A percentile compares a stretch with the other conserved stretches of the same genome.
Evolutionary conservation across 2,888 invertebrate genomes (phyloP).

Genomic region (Cyclophora punctaria): DNA sequence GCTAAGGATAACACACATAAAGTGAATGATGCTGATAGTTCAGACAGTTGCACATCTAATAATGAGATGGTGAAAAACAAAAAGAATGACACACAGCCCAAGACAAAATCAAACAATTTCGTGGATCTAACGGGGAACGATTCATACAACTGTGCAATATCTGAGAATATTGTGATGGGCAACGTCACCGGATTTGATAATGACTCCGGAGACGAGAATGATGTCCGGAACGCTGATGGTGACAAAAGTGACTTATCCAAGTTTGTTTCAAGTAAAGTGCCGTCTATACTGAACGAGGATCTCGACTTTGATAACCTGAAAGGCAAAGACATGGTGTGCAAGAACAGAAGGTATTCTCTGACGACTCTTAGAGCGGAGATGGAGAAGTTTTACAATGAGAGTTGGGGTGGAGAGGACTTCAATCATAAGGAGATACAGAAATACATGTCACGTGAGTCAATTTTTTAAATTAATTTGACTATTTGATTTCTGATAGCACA

Average conservation of each 20-base stretch:
- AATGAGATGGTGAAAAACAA: constrained; percentile 16
- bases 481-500: no score
- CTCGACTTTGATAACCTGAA: constrained; percentile 66
- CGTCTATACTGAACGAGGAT: constrained; percentile 57
- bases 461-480: background rate
- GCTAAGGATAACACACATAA: constrained; percentile 22
- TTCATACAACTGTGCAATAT: constrained; percentile 27
- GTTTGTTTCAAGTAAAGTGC: constrained; percentile 61
- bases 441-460: constrained; percentile 78
- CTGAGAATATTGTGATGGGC: constrained; percentile 56
- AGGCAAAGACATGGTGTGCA: constrained; percentile 49
- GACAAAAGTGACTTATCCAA: constrained; percentile 33
- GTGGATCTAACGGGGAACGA: constrained; percentile 49
- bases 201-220: constrained; percentile 30
- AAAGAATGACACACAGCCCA: constrained; percentile 15
- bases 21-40: constrained; percentile 26
- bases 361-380: constrained; percentile 68
- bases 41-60: constrained; percentile 25
- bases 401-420: constrained; percentile 79
- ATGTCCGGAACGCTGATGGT: constrained; percentile 10
- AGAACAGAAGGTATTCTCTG: constrained; percentile 49
- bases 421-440: constrained; percentile 73
- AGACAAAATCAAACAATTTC: constrained; percentile 17
- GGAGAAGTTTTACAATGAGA: constrained; percentile 78
- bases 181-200: constrained; percentile 58